These are phyloP conservation scores for Drosophila recens DNA, from an alignment of 2,888 invertebrate genomes.

Conservation along the genomic window DNA sequence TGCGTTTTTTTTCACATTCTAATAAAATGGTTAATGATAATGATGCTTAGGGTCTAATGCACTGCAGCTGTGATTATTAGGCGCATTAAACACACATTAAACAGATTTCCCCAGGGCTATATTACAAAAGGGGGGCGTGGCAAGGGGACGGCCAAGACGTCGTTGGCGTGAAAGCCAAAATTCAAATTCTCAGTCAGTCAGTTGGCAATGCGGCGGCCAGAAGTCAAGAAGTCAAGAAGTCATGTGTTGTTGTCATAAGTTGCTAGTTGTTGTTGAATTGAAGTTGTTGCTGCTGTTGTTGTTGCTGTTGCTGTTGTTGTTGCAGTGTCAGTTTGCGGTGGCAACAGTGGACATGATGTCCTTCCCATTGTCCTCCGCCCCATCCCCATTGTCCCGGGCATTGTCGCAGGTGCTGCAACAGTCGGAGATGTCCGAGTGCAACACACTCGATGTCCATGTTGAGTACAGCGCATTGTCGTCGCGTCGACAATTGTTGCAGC, in stretches of 20 bases:
- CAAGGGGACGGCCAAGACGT: background rate
- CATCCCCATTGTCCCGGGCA: constrained; percentile 8
- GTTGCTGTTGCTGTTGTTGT: background rate
- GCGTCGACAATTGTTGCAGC: constrained; percentile 29
- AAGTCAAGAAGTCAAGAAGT: background rate
- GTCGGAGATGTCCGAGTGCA: constrained; percentile 53
- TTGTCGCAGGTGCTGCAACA: constrained; percentile 53
- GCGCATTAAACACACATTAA: background rate
- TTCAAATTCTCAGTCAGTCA: background rate
- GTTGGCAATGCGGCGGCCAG: constrained; percentile 1
- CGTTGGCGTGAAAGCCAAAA: background rate
- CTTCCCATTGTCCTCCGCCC: background rate
- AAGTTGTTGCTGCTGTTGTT: background rate
- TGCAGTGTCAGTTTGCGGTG: constrained; percentile 13
- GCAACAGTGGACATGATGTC: background rate
- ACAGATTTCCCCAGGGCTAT: background rate
- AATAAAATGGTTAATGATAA: too few relatives aligned
- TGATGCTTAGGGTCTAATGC: too few relatives aligned
- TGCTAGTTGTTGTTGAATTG: background rate
- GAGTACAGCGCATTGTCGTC: constrained; percentile 21
- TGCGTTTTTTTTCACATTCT: too few relatives aligned
- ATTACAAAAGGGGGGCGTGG: background rate
- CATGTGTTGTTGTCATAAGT: background rate
- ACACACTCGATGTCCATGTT: constrained; percentile 56
- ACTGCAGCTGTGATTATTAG: too few relatives aligned